phyloP scores from a whole-genome alignment of 2,888 invertebrate species.

The Ophonus ardosiacus region DNA sequence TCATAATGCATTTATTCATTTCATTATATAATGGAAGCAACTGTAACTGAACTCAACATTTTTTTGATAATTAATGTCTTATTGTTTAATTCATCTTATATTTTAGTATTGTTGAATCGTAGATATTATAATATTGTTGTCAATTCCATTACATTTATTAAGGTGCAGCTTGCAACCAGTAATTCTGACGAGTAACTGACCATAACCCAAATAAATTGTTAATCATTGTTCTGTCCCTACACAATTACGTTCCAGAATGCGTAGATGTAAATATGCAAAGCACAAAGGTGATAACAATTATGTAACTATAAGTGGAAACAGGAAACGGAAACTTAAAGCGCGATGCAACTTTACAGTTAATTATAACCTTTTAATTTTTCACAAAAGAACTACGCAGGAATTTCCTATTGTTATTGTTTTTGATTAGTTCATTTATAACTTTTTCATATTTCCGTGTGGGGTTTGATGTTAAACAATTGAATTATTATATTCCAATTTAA shows the following conservation, averaged over 20 bases:
- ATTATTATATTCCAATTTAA: constrained; percentile 41
- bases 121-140: no score
- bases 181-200: neutral
- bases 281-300: constrained; percentile 37
- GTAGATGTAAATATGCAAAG: constrained; percentile 1
- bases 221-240: neutral
- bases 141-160: no score
- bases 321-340: constrained; percentile 38
- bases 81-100: no score
- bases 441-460: constrained; percentile 38
- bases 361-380: constrained; percentile 34
- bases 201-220: neutral
- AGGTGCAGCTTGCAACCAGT: no score
- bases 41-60: no score
- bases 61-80: no score
- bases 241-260: constrained; percentile 2
- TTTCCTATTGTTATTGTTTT: constrained; percentile 45
- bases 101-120: no score
- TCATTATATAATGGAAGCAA: no score
- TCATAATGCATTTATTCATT: no score
- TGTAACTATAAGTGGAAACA: constrained; percentile 34
- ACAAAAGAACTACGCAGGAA: constrained; percentile 45
- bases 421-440: constrained; percentile 37
- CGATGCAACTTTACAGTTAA: constrained; percentile 40
- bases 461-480: constrained; percentile 32